phyloP scores from a whole-genome alignment of 2,888 invertebrate species.

The Therioaphis trifolii region DNA sequence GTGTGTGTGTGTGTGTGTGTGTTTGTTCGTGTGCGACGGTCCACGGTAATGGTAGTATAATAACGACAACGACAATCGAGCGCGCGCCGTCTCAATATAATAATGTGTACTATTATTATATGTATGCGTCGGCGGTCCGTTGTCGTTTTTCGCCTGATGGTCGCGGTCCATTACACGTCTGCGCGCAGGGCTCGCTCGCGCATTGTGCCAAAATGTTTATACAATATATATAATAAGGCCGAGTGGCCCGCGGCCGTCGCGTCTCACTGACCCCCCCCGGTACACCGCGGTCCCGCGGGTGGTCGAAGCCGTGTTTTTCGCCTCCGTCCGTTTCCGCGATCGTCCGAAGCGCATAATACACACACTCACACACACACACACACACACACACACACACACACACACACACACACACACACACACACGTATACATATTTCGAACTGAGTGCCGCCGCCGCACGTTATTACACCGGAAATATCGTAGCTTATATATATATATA shows the following conservation, averaged over 20 bases:
- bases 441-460: too few species aligned
- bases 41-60: constrained; percentile 13
- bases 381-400: too few species aligned
- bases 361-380: too few species aligned
- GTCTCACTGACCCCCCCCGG: constrained; percentile 33
- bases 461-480: too few species aligned
- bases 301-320: constrained; percentile 38
- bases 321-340: too few species aligned
- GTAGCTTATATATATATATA: too few species aligned
- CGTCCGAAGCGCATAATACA: constrained; percentile 7
- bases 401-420: too few species aligned
- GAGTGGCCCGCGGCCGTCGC: constrained; percentile 23
- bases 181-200: constrained; percentile 3
- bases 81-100: not conserved
- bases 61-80: constrained; percentile 1
- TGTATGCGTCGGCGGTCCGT: too few species aligned
- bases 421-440: too few species aligned
- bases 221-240: not conserved
- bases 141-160: not conserved
- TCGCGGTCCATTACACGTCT: constrained; percentile 56
- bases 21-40: not conserved
- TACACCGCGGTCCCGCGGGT: constrained; percentile 42
- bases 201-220: constrained; percentile 50
- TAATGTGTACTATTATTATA: too few species aligned
- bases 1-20: not conserved